Percentiles rank a stretch among this genome's conserved stretches.
These are phyloP conservation scores for Cyphomyrus discorhynchus DNA, from an alignment of 2,113 vertebrate genomes.

Conservation along the genomic window DNA sequence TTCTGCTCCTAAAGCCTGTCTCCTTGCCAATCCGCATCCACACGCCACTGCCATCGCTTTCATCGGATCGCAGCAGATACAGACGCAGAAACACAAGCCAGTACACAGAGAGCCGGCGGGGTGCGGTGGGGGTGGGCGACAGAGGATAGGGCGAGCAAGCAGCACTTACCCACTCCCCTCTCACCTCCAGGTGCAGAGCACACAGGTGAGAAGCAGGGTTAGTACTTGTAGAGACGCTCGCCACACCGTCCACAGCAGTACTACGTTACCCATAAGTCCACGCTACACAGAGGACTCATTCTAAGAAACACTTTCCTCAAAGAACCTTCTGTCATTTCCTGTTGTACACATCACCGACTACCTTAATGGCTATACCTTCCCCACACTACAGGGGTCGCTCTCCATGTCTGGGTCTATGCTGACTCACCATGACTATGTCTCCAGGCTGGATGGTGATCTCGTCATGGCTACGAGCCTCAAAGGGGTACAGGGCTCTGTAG, in stretches of 20 bases:
- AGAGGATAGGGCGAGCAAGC: slow-evolving; percentile 33
- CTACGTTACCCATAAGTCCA: slow-evolving; percentile 8
- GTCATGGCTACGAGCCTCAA: slow-evolving; percentile 92
- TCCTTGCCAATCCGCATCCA: neutral
- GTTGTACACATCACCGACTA: neutral
- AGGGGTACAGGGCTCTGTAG: slow-evolving; percentile 91
- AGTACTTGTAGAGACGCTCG: slow-evolving; percentile 26
- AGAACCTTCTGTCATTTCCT: neutral
- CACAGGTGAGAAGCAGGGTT: slow-evolving; percentile 57
- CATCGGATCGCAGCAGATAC: neutral
- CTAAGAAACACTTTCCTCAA: neutral
- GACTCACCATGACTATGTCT: slow-evolving; percentile 90
- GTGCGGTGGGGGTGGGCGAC: neutral
- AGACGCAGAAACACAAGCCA: neutral
- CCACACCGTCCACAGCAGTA: neutral
- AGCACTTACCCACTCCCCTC: slow-evolving; percentile 88
- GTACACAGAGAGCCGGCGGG: neutral
- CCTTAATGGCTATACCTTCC: neutral
- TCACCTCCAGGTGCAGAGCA: slow-evolving; percentile 79
- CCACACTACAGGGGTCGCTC: neutral
- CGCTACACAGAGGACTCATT: neutral
- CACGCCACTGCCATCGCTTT: neutral
- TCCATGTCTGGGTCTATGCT: neutral
- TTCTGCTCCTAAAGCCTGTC: neutral
- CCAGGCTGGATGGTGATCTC: slow-evolving; percentile 93